These are phyloP conservation scores for Phortica okadai DNA, from an alignment of 2,888 invertebrate species.

Conservation along the genomic window DNA sequence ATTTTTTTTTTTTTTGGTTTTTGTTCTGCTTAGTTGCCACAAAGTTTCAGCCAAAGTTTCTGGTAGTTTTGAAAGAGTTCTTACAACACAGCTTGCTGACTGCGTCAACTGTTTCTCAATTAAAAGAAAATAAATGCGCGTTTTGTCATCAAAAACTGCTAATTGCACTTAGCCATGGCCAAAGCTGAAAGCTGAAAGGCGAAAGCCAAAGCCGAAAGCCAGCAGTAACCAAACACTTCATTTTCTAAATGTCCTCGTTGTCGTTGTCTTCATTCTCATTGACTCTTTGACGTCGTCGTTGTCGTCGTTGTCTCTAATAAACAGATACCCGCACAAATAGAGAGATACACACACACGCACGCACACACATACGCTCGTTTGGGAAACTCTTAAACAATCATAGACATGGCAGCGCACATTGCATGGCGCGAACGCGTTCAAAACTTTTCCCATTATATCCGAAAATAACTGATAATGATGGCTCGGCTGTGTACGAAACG, in stretches of 20 bases:
- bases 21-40: constrained; percentile 5
- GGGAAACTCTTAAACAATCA: constrained; percentile 8
- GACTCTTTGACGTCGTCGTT: background rate
- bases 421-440: constrained; percentile 23
- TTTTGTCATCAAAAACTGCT: constrained; percentile 60
- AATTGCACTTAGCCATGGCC: constrained; percentile 54
- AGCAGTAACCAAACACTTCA: constrained; percentile 14
- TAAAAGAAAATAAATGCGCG: constrained; percentile 65
- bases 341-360: constrained; percentile 44
- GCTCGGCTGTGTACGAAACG: constrained; percentile 45
- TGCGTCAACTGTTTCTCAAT: constrained; percentile 58
- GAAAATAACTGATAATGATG: constrained; percentile 72
- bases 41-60: constrained; percentile 2
- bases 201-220: constrained; percentile 2
- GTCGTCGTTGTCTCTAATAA: background rate
- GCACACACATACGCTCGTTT: constrained; percentile 23
- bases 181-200: constrained; percentile 1
- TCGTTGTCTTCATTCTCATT: background rate
- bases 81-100: background rate
- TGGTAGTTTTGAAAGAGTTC: constrained; percentile 6
- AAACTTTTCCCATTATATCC: constrained; percentile 71
- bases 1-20: background rate
- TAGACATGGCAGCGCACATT: constrained; percentile 12
- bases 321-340: background rate
- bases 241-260: background rate